Evolutionary conservation across 2,888 invertebrate genomes (phyloP).

Genomic region (Tholera decimalis): DNA sequence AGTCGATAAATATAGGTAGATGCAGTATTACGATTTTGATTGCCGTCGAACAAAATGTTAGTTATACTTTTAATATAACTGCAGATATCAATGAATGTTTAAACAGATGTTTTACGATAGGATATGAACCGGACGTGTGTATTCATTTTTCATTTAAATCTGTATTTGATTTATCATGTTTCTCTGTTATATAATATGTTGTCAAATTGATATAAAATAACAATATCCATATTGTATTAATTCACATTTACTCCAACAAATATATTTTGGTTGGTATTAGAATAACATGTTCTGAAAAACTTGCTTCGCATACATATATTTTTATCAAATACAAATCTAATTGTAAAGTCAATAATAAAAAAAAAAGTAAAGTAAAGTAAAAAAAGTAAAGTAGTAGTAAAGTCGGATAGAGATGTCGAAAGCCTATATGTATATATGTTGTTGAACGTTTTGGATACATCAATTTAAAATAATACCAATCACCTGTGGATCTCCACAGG

Average conservation of each 20-base stretch:
- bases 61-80: conserved; percentile 1
- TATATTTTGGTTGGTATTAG: conserved; percentile 27
- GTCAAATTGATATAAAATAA: too few relatives aligned
- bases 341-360: neutral
- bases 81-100: conserved; percentile 30
- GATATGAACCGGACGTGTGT: conserved; percentile 32
- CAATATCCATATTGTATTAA: conserved; percentile 24
- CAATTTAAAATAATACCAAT: neutral
- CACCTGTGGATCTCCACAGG: neutral
- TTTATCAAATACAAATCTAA: conserved; percentile 18
- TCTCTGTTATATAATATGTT: conserved; percentile 13
- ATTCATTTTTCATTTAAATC: conserved; percentile 47
- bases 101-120: conserved; percentile 27
- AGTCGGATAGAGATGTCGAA: conserved; percentile 12
- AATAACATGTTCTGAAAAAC: conserved; percentile 25
- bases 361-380: too few relatives aligned
- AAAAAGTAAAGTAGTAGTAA: too few relatives aligned
- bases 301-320: conserved; percentile 17
- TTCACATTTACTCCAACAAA: conserved; percentile 24
- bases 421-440: neutral
- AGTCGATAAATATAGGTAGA: conserved; percentile 19
- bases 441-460: neutral
- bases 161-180: conserved; percentile 41
- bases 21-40: conserved; percentile 9
- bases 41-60: neutral